These are phyloP conservation scores for Girardinus metallicus DNA, from an alignment of 2,797 vertebrate species.

Conservation along the genomic window DNA sequence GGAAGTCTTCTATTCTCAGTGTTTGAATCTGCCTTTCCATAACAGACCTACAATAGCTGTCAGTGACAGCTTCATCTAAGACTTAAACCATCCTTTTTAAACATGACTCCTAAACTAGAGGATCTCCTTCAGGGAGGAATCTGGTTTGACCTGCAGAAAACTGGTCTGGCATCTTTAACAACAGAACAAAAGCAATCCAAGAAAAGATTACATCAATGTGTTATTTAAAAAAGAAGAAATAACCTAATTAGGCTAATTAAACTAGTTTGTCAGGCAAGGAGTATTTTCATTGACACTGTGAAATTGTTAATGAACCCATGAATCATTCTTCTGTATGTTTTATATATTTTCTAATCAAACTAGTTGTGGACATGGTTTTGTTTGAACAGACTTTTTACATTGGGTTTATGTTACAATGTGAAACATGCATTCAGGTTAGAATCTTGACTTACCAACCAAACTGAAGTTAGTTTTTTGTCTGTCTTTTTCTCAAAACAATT, in stretches of 20 bases:
- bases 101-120: constrained; percentile 18
- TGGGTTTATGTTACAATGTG: constrained; percentile 32
- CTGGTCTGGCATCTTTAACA: constrained; percentile 28
- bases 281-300: constrained; percentile 42
- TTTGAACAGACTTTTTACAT: constrained; percentile 29
- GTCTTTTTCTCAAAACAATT: constrained; percentile 37
- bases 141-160: constrained; percentile 29
- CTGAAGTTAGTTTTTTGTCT: constrained; percentile 44
- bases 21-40: constrained; percentile 50
- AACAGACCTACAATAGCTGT: constrained; percentile 47
- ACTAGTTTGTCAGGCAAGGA: constrained; percentile 45
- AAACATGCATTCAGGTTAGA: constrained; percentile 37
- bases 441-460: constrained; percentile 53
- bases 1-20: constrained; percentile 53
- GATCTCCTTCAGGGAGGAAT: constrained; percentile 14
- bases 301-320: constrained; percentile 33
- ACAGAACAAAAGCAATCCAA: constrained; percentile 33
- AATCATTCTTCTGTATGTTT: constrained; percentile 24
- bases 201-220: constrained; percentile 11
- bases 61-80: constrained; percentile 40
- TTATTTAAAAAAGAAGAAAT: constrained; percentile 31
- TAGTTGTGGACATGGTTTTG: constrained; percentile 26
- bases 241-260: constrained; percentile 10
- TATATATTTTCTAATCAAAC: constrained; percentile 23
- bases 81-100: constrained; percentile 33